Base-by-base conservation (phyloP, 1,140 invertebrate species). In the Oppia nitens region DNA sequence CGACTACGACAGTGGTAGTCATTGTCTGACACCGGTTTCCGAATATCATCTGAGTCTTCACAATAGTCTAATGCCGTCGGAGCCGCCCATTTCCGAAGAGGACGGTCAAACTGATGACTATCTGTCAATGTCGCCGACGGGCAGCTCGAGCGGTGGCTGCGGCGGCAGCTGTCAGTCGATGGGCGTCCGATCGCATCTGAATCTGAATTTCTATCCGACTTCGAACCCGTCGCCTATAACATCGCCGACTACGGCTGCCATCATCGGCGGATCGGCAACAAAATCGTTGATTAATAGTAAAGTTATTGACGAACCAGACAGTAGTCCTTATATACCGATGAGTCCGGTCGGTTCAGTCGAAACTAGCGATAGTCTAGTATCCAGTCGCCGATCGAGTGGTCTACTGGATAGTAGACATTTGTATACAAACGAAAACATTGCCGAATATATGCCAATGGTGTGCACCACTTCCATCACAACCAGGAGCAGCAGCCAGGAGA, bases 261-360 rank as follows among this genome's bases (percentile, higher is more conserved):
- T n/a, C n/a, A n/a, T n/a, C n/a, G 40, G 11, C 40, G 40, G 40
- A 47, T 9, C 6, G 6, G 6, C 32, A 40, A 40, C 32, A 40
- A 40, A 40, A 17, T 40, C 32, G 6, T 9, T 40, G 32, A 47
- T 47, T 12, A 12, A 47, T 47, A 50, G 48, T 50, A 6, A 21
- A 6, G 4, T 20, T 6, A 50, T 21, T 50, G 20, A 24, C 4
- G n/a, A 50, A 50, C 40, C 11, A n/a, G 48, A 50, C 6, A 24
- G 4, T 21, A 50, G 48, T 24, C n/a, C n/a, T 26, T 64, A 64
- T 50, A 60, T 64, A 11, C 62, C 50, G 20, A 64, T 64, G 62
- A 59, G 59, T 49, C 60, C 49, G 23, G 24, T n/a, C 21, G 14
- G 62, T 55, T 14, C 0, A 47, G 20, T 45, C 25, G 23, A 29